Conservation (phyloP, 2,888 invertebrate species). For the Chrysotoxum bicinctum region DNA sequence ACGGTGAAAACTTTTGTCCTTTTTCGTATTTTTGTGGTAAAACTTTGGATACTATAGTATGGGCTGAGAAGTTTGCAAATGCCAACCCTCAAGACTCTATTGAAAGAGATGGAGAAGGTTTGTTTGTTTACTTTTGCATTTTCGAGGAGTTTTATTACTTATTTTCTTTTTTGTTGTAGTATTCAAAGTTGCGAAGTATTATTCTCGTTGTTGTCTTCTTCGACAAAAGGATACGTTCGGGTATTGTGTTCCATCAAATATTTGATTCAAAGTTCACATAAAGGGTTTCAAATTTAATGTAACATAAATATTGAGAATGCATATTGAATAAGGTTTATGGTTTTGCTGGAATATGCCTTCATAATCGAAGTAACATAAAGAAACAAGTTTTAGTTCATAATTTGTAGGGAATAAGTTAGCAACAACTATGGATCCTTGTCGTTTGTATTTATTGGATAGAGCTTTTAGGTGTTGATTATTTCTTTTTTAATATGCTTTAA, state of each 20-base stretch:
- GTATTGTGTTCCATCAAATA: conserved; percentile 52
- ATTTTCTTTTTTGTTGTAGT: conserved; percentile 6
- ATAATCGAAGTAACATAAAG: not conserved
- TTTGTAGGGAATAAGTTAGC: not conserved
- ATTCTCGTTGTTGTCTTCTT: conserved; percentile 8
- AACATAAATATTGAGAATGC: conserved; percentile 48
- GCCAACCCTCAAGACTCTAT: conserved; percentile 6
- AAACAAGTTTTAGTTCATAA: not conserved
- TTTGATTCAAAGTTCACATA: conserved; percentile 64
- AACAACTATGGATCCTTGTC: not conserved
- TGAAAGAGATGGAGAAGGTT: not conserved
- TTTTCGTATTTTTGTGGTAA: conserved; percentile 5
- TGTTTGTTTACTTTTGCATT: conserved; percentile 19
- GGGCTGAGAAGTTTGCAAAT: conserved; percentile 14
- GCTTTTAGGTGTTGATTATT: too few relatives aligned
- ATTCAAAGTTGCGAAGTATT: conserved; percentile 37
- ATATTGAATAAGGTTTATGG: conserved; percentile 12
- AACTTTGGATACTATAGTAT: not conserved
- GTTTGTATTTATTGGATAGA: too few relatives aligned
- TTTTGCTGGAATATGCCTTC: not conserved
- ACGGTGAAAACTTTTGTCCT: not conserved
- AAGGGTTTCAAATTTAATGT: conserved; percentile 49
- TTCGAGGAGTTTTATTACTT: not conserved
- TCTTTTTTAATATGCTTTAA: too few relatives aligned
- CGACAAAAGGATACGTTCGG: conserved; percentile 1